Evolutionary conservation across 2,888 invertebrate species (phyloP).

Genomic region (Perithous albicinctus): DNA sequence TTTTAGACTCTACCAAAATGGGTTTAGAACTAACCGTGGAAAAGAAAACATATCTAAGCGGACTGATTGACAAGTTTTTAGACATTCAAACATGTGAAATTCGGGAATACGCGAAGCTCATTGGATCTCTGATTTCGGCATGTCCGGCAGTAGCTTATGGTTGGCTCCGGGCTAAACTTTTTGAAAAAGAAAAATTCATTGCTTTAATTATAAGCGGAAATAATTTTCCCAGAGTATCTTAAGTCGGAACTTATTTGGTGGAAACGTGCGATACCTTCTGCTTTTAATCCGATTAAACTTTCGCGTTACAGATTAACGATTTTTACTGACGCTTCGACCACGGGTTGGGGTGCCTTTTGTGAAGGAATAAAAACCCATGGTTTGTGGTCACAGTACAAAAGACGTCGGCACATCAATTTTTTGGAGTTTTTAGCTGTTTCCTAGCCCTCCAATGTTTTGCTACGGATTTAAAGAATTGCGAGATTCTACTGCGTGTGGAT

Average conservation of each 20-base stretch:
- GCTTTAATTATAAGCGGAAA: slow-evolving; percentile 30
- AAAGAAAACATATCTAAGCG: slow-evolving; percentile 9
- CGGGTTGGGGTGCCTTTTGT: slow-evolving; percentile 38
- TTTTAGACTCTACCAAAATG: slow-evolving; percentile 32
- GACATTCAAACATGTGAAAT: slow-evolving; percentile 7
- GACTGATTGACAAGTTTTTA: slow-evolving; percentile 22
- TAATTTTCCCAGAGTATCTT: slow-evolving; percentile 5
- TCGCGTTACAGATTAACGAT: slow-evolving; percentile 21
- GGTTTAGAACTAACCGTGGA: slow-evolving; percentile 33
- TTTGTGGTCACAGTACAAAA: slow-evolving; percentile 19
- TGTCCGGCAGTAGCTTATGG: slow-evolving; percentile 68
- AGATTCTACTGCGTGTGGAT: slow-evolving; percentile 21
- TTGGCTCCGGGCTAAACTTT: slow-evolving; percentile 65
- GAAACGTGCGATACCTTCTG: not conserved
- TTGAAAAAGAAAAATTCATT: slow-evolving; percentile 62
- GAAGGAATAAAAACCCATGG: slow-evolving; percentile 16
- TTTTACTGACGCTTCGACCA: slow-evolving; percentile 37
- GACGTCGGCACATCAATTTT: slow-evolving; percentile 21
- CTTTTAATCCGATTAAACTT: slow-evolving; percentile 39
- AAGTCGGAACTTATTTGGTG: slow-evolving; percentile 40
- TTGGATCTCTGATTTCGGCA: slow-evolving; percentile 49
- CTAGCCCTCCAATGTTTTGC: slow-evolving; percentile 28
- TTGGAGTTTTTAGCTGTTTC: slow-evolving; percentile 24
- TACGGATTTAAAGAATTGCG: not conserved
- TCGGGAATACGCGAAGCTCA: slow-evolving; percentile 29